Evolutionary conservation across 2,797 vertebrate genomes (phyloP), one percentile per base, ranked within the genome.

Genomic region (Cercopithecus neglectus): DNA sequence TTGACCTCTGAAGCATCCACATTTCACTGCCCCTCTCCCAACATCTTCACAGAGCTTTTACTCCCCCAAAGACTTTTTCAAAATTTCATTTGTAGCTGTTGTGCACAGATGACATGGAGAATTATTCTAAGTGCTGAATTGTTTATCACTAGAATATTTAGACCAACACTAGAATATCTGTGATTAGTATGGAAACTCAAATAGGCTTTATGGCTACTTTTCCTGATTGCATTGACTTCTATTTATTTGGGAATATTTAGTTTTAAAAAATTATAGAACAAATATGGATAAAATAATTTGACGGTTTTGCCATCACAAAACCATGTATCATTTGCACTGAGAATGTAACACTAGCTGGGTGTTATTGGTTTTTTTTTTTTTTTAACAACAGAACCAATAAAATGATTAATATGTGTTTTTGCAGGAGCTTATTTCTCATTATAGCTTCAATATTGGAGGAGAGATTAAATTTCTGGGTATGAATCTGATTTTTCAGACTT

Each of bases 381-480:
- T 75, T 24, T 5, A 57, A 67, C 36, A 96, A 55, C 41, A 91
- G 64, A 97, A 74, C 75, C 92, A 87, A 80, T 96, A 92, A 90
- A 94, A 89, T 97, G 85, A 95, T 91, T 97, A 96, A 81, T 94
- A 83, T 3, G 22, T 91, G 33, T 57, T 96, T 98, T 97, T 84
- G 13, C 30, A 88, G 55, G 78, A 91, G 39, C 30, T 78, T 89
- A 44, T 81, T 93, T 95, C 84, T 97, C 55, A 67, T 81, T 88
- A 81, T 50, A 82, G 5, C 64, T 95, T 96, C 50, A 86, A 2
- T 89, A 50, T 86, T 94, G 82, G 70, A 96, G 30, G 59, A 94
- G 78, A 93, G 44, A 95, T 97, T 93, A 93, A 70, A 41, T 94
- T 97, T 96, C 84, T 97, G 92, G 89, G 89, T 97, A 80, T 97